Base-by-base conservation (phyloP, 53 echinoderm and acorn worm genomes). In the Actinopyga echinites region DNA sequence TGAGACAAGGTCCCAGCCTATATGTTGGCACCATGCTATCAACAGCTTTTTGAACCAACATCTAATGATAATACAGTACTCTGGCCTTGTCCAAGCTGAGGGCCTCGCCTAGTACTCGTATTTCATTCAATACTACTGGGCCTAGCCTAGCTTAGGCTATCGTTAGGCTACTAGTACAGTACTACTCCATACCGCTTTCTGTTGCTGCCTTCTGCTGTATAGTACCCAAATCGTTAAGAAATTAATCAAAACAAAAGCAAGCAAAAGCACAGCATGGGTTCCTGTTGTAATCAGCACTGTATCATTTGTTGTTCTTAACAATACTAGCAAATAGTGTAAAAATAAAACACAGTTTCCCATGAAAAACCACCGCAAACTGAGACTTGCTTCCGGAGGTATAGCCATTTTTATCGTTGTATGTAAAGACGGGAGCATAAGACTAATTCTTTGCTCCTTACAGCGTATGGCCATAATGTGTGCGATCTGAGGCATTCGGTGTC, bases 351-450 rank as follows among this genome's bases (percentile, higher is more conserved):
- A 85, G 63, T 87, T 89, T 59, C 95, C 95, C 64, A 92, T 90
- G 69, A 90, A 85, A 90, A 95, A 92, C 95, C 95, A 95, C 36
- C 92, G 95, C 53, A 95, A 83, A 75, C 90, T 88, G 32, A 92
- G 80, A 79, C 77, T 90, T 25, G 90, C 95, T 80, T 95, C 95
- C 23, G 80, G 65, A 34, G 92, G 95, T 36, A 95, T 79, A 55
- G 64, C 89, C 88, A 80, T 92, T 82, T 86, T 85, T 55, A 71
- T n/a, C 49, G 3, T 49, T 49, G 17, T 0, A 3, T 49, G 49
- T 3, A 49, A 49, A 6, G 15, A 17, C 13, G 49, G 49, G 17
- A 1, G 49, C 49, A 49, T 3, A 17, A 49, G 0, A 49, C 13
- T 49, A 49, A 49, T n/a, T n/a, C n/a, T n/a, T n/a, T n/a, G 17